phyloP scores from a whole-genome alignment of 2,797 vertebrate genomes.

The Eremophila alpestris region DNA sequence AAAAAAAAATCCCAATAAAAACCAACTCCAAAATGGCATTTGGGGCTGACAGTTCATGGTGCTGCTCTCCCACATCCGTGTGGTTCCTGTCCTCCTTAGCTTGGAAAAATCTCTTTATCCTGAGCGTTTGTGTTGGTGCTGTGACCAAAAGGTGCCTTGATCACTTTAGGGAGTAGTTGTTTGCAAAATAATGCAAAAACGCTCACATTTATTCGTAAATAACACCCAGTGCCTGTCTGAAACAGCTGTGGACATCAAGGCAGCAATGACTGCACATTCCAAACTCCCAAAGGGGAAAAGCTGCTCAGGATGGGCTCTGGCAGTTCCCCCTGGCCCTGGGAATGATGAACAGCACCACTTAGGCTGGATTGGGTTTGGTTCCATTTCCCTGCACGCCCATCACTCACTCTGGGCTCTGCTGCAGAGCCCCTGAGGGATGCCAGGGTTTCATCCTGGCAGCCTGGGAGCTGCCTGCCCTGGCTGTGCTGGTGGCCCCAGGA shows the following conservation, averaged over 20 bases:
- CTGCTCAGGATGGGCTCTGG: not conserved
- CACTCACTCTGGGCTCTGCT: constrained; percentile 29
- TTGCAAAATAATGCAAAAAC: not conserved
- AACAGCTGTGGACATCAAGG: not conserved
- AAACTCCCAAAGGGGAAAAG: not conserved
- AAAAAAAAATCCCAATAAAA: not conserved
- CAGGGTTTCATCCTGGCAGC: not conserved
- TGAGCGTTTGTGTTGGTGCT: rapidly evolving
- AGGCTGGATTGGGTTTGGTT: constrained; percentile 44
- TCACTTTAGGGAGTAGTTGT: not conserved
- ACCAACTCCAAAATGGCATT: not conserved
- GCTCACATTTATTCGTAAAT: not conserved
- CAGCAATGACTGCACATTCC: not conserved
- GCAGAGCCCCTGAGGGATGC: not conserved
- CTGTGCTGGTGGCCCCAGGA: not conserved
- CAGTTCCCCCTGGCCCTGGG: constrained; percentile 34
- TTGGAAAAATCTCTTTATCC: not conserved
- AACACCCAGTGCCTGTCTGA: not conserved
- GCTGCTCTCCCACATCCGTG: not conserved
- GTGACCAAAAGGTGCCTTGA: not conserved
- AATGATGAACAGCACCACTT: constrained; percentile 43
- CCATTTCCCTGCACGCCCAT: constrained; percentile 42
- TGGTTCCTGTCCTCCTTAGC: not conserved
- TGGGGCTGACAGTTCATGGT: not conserved
- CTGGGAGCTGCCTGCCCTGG: not conserved